Conservation (phyloP, 1,140 invertebrate genomes). For the Cherax destructor region DNA sequence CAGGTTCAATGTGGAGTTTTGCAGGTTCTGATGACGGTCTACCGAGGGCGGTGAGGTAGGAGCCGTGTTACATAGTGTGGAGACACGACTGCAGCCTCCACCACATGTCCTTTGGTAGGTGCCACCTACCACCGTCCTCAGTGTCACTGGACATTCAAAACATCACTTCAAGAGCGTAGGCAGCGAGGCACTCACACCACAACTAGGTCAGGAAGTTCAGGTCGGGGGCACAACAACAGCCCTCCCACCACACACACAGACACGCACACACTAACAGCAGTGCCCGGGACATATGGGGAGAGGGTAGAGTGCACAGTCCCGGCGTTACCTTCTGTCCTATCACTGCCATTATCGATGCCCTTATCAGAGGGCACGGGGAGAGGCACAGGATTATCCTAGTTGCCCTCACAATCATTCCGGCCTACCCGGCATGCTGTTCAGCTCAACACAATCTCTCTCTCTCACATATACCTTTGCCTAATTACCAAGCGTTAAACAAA, state of each 20-base stretch:
- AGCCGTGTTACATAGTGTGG: too few relatives aligned
- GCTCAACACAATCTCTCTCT: neutral
- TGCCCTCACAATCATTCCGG: constrained; percentile 14
- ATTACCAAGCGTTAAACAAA: neutral
- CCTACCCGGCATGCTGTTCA: neutral
- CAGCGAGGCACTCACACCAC: neutral
- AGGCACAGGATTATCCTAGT: neutral
- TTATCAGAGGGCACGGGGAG: constrained; percentile 43
- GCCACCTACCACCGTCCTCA: neutral
- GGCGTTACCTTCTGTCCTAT: constrained; percentile 39
- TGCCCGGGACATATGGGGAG: too few relatives aligned
- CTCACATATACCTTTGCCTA: neutral
- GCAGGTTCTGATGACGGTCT: too few relatives aligned
- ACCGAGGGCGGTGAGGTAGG: too few relatives aligned
- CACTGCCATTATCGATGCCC: neutral
- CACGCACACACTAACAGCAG: neutral
- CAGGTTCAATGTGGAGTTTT: too few relatives aligned
- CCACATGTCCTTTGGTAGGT: neutral
- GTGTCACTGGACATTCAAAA: neutral
- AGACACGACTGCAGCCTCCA: too few relatives aligned
- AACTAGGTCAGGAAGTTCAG: neutral
- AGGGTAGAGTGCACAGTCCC: neutral
- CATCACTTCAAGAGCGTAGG: neutral
- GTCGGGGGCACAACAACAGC: neutral
- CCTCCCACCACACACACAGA: neutral